These are phyloP conservation scores for Phasianus colchicus DNA, from an alignment of 2,113 vertebrate genomes.

Conservation along the genomic window DNA sequence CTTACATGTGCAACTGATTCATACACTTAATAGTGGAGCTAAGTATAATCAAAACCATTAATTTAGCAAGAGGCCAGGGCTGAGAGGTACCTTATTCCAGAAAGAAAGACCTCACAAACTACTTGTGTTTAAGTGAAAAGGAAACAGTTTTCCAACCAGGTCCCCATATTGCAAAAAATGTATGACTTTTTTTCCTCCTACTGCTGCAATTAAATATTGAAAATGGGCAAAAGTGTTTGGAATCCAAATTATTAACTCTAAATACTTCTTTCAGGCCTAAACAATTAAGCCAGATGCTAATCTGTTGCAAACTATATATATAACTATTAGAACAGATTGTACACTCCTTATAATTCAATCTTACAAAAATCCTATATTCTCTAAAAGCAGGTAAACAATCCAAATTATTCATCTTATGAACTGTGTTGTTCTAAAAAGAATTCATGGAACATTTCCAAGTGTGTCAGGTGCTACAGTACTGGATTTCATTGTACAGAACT, in stretches of 20 bases:
- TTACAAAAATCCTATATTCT: not conserved
- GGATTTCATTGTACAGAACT: not conserved
- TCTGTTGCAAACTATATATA: not conserved
- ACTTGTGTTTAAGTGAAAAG: not conserved
- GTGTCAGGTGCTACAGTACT: not conserved
- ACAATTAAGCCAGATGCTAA: not conserved
- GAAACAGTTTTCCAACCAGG: not conserved
- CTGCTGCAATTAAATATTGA: not conserved
- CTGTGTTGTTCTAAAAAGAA: not conserved
- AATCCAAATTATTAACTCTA: not conserved
- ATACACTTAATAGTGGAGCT: not conserved
- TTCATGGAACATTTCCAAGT: not conserved
- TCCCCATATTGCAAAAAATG: not conserved
- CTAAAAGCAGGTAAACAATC: not conserved
- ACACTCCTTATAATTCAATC: not conserved
- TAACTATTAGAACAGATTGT: not conserved
- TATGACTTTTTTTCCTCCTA: not conserved
- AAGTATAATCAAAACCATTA: not conserved
- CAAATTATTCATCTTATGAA: not conserved
- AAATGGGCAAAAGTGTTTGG: not conserved
- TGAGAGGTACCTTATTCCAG: not conserved
- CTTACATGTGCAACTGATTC: not conserved
- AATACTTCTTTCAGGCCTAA: constrained; percentile 7
- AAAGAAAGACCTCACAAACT: not conserved
- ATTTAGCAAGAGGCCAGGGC: not conserved